These are phyloP conservation scores for Melopsittacus undulatus DNA, from an alignment of 2,797 vertebrate species.

Conservation along the genomic window DNA sequence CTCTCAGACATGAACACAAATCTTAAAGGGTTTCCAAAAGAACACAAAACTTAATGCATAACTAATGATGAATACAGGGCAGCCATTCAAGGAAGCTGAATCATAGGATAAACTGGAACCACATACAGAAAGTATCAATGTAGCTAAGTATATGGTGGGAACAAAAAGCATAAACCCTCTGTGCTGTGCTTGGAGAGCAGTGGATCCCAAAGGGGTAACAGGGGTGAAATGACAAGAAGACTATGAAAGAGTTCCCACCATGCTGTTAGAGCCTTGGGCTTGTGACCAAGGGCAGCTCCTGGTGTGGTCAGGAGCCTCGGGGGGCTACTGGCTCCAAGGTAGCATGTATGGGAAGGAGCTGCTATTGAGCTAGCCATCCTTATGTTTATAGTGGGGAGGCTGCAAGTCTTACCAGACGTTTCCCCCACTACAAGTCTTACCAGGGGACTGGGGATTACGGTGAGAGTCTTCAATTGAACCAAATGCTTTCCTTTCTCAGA, in stretches of 20 bases:
- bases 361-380: not conserved
- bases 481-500: not conserved
- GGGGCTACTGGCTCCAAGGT: not conserved
- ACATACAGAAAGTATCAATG: not conserved
- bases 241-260: not conserved
- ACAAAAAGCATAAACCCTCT: not conserved
- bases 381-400: accelerated
- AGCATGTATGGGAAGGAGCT: not conserved
- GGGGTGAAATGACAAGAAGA: not conserved
- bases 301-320: not conserved
- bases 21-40: not conserved
- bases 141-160: not conserved
- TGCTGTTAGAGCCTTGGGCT: not conserved
- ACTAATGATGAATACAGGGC: not conserved
- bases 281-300: not conserved
- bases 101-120: not conserved
- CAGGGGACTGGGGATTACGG: not conserved
- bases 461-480: not conserved
- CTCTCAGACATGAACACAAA: not conserved
- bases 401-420: not conserved
- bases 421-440: not conserved
- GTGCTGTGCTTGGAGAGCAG: not conserved
- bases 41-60: not conserved
- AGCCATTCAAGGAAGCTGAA: conserved; percentile 5
- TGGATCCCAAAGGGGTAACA: not conserved